Conservation (phyloP, 2,888 invertebrate genomes). For the Lithophane leautieri region DNA sequence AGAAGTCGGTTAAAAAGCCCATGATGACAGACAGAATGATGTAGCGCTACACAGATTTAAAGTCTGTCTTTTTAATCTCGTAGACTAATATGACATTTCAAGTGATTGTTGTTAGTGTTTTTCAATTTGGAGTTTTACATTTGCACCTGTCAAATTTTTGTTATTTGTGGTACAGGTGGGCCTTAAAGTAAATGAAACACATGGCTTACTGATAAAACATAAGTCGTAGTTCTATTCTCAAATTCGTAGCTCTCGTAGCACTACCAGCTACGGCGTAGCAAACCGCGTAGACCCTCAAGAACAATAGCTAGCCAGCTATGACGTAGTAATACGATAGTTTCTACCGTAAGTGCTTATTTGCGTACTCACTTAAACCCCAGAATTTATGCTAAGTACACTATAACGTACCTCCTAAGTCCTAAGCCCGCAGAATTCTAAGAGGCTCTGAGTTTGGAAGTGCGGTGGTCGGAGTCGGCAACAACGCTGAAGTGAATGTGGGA, state of each 20-base stretch:
- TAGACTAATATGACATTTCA: too few species aligned
- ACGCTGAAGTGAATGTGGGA: background rate
- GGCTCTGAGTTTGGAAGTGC: background rate
- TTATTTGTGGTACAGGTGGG: background rate
- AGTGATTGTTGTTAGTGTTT: too few species aligned
- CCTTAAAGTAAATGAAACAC: background rate
- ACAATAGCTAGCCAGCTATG: slow-evolving; percentile 1
- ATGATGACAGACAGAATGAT: background rate
- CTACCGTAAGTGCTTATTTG: slow-evolving; percentile 32
- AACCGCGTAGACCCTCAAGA: slow-evolving; percentile 3
- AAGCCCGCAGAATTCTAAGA: slow-evolving; percentile 16
- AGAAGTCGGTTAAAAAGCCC: too few species aligned
- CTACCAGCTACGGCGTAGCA: slow-evolving; percentile 32
- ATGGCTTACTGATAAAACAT: background rate
- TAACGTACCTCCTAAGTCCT: slow-evolving; percentile 3
- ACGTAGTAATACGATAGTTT: slow-evolving; percentile 13
- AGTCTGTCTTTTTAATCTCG: too few species aligned
- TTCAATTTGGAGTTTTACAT: too few species aligned
- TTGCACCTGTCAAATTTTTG: too few species aligned
- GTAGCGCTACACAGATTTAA: background rate
- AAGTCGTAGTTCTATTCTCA: background rate
- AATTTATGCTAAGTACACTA: slow-evolving; percentile 39
- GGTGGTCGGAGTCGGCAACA: background rate
- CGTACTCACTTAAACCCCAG: background rate
- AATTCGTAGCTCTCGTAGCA: slow-evolving; percentile 6